Conservation (phyloP, 2,888 invertebrate species). For the Cryptus armator region DNA sequence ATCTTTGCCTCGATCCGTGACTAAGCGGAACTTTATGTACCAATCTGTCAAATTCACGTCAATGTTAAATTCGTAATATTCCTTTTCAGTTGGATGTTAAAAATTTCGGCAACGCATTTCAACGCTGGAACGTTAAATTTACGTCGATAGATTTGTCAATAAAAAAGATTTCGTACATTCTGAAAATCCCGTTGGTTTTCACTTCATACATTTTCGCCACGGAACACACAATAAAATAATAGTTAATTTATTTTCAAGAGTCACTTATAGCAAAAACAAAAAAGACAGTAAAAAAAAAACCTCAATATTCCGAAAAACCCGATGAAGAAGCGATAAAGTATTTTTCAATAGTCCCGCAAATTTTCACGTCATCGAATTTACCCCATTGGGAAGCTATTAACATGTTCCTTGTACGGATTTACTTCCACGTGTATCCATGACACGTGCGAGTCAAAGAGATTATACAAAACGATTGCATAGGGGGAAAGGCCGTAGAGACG, state of each 20-base stretch:
- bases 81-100: background rate
- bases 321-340: background rate
- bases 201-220: too few species aligned
- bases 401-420: background rate
- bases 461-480: slow-evolving; percentile 45
- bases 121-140: background rate
- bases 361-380: background rate
- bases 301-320: background rate
- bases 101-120: background rate
- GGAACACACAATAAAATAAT: background rate
- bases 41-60: too few species aligned
- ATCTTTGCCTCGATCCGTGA: too few species aligned
- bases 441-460: slow-evolving; percentile 47
- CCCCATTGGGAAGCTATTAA: background rate
- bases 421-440: slow-evolving; percentile 33
- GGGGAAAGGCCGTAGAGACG: slow-evolving; percentile 10
- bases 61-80: too few species aligned
- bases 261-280: background rate
- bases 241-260: background rate
- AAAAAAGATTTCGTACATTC: background rate
- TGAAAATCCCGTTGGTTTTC: too few species aligned
- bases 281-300: background rate
- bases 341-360: background rate
- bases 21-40: too few species aligned
- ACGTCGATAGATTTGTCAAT: background rate